Percentiles rank a stretch among this genome's conserved stretches.
These are phyloP conservation scores for Macrobrachium rosenbergii DNA, from an alignment of 1,140 invertebrate species.

Conservation along the genomic window DNA sequence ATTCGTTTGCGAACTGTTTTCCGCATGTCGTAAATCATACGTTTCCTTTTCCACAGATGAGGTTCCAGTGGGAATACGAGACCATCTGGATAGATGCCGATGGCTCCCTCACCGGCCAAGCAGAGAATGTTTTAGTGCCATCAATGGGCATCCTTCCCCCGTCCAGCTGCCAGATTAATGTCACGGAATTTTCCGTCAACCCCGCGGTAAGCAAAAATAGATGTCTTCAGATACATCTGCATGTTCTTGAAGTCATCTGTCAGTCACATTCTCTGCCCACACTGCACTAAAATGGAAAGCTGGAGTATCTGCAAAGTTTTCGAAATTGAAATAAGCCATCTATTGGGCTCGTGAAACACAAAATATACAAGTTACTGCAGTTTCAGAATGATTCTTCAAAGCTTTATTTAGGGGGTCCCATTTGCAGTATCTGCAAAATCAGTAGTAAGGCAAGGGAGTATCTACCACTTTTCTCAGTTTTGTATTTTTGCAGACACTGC, in stretches of 20 bases:
- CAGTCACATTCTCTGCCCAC: not conserved
- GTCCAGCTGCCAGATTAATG: conserved; percentile 7
- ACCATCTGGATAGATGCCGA: conserved; percentile 57
- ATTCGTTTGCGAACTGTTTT: not conserved
- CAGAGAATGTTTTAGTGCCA: conserved; percentile 42
- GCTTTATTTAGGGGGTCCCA: no score
- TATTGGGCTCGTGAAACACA: no score
- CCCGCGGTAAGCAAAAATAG: not conserved
- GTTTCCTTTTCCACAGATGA: conserved; percentile 14
- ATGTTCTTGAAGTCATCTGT: not conserved
- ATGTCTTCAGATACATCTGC: not conserved
- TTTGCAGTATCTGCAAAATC: no score
- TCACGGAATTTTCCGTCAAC: conserved; percentile 35
- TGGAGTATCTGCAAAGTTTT: no score
- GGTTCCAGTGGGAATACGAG: conserved; percentile 57
- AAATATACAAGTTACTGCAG: no score
- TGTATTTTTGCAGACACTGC: no score
- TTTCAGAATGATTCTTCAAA: no score
- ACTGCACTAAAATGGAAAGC: no score
- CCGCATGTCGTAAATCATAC: not conserved
- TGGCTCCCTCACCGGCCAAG: conserved; percentile 41
- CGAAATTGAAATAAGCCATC: no score
- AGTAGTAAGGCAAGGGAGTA: no score
- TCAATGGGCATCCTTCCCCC: conserved; percentile 41
- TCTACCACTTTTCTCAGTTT: no score